Evolutionary conservation across 2,113 vertebrate genomes (phyloP).

Genomic region (Chaetodon auriga): DNA sequence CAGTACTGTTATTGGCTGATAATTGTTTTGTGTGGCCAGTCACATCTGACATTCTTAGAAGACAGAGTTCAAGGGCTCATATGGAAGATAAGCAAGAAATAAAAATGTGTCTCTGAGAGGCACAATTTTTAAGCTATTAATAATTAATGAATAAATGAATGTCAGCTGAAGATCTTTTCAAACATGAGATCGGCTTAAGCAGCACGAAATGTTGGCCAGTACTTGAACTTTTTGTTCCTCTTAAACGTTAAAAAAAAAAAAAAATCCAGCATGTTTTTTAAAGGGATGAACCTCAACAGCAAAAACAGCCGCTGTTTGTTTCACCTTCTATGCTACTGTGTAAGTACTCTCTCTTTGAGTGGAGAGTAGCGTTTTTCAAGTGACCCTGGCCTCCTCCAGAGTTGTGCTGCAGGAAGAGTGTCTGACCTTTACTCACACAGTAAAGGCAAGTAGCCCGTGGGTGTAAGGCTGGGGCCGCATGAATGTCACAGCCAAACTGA

Average conservation of each 20-base stretch:
- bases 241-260: not conserved
- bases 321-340: not conserved
- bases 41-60: not conserved
- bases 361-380: conserved; percentile 7
- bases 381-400: conserved; percentile 27
- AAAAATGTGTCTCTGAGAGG: conserved; percentile 4
- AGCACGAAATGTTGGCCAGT: not conserved
- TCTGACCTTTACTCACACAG: conserved; percentile 63
- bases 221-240: not conserved
- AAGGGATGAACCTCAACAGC: not conserved
- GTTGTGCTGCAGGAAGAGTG: conserved; percentile 16
- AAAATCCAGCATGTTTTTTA: not conserved
- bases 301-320: not conserved
- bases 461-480: conserved; percentile 2
- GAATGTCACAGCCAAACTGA: conserved; percentile 31
- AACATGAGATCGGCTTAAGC: not conserved
- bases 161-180: not conserved
- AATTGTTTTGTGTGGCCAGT: conserved; percentile 35
- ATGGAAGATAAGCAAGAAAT: conserved; percentile 28
- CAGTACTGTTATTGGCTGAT: conserved; percentile 25
- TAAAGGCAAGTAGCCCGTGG: conserved; percentile 33
- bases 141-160: not conserved
- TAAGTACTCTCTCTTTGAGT: not conserved
- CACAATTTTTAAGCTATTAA: not conserved
- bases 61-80: conserved; percentile 18